phyloP scores from a whole-genome alignment of 1,140 invertebrate species.

The Bombus picipes region DNA sequence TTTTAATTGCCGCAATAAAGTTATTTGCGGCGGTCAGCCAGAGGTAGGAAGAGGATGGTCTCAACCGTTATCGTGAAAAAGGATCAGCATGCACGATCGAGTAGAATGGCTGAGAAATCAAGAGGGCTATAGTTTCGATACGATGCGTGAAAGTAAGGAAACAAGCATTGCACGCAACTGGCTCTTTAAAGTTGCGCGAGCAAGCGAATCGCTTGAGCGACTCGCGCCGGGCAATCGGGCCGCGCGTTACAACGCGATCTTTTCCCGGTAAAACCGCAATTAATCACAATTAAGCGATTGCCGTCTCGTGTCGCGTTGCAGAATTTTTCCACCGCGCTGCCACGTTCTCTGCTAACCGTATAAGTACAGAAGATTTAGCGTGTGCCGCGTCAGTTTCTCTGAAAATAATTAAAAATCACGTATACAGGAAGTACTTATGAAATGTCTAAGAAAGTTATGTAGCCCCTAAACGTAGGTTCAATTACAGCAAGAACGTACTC shows the following conservation, averaged over 20 bases:
- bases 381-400: neutral
- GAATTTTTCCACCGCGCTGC: neutral
- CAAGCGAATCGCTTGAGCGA: conserved; percentile 3
- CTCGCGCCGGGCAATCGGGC: conserved; percentile 10
- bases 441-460: neutral
- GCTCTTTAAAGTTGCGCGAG: conserved; percentile 21
- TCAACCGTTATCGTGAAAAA: neutral
- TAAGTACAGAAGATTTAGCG: neutral
- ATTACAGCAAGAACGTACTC: neutral
- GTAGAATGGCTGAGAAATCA: neutral
- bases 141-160: conserved; percentile 17
- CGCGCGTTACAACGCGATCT: conserved; percentile 27
- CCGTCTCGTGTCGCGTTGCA: conserved; percentile 8
- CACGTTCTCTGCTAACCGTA: neutral
- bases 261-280: conserved; percentile 26
- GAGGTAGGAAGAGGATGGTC: neutral
- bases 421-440: neutral
- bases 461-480: neutral
- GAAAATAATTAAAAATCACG: conserved; percentile 24
- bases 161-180: conserved; percentile 22
- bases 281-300: conserved; percentile 47
- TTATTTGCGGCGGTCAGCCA: neutral
- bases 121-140: neutral
- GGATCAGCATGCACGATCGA: neutral
- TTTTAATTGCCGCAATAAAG: conserved; percentile 19